Base-by-base conservation (phyloP, 1,140 invertebrate species). In the Monomorium pharaonis region DNA sequence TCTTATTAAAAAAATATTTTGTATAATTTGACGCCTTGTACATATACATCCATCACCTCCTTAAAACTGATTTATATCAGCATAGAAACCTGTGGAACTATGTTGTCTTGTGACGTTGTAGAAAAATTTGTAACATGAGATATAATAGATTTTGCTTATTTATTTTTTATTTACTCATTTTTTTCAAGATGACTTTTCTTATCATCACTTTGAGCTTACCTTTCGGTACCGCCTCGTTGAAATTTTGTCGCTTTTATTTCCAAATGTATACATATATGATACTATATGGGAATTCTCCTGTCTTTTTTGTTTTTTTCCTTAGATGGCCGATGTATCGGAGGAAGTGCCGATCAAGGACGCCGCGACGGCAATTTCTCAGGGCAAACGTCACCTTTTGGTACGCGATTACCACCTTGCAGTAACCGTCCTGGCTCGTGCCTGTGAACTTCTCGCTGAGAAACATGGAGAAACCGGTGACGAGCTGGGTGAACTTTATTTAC, bases 401-500 rank as follows among this genome's bases (percentile, higher is more conserved):
- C 96, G 97, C 84, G 98, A 99, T 94, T 98, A 97, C 90, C 95
- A 94, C 51, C 95, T 96, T 30, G 98, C 98, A n/a, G 97, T 97
- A 0, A 95, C 96, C n/a, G 95, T 96, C 10, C 95, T 99, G 4
- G 96, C 97, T 27, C 96, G 97, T 91, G 97, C 98, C 0, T 98
- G 97, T 92, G 96, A 97, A 90, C 91, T 98, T 33, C 94, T 98
- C 21, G 96, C 96, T 1, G 94, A 96, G 12, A 95, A 97, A 84
- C 97, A 97, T 95, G 98, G 98, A 2, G 97, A 98, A 72, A 96
- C 96, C 14, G 97, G 96, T 0, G 96, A 97, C 88, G 97, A 98
- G 92, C 97, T 97, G 93, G 98, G 96, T 16, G 98, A 98, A 69
- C 97, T 97, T 14, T 98, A 98, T 94, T 96, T 98, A 85, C 95